These are phyloP conservation scores for Dione vanillae DNA, from an alignment of 2,888 invertebrate genomes.

Conservation along the genomic window DNA sequence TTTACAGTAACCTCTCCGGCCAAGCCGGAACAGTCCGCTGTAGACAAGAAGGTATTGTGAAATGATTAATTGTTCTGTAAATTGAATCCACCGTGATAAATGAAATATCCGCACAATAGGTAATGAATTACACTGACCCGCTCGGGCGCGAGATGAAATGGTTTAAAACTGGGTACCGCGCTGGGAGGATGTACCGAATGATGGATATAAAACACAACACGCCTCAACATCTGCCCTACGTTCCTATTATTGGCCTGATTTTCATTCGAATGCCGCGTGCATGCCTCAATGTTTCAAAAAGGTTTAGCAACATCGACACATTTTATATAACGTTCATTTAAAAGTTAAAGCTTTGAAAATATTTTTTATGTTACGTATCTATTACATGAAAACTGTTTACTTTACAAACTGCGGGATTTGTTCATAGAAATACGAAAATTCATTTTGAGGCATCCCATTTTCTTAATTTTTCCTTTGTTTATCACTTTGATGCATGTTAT, in stretches of 20 bases:
- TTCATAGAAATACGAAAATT: background rate
- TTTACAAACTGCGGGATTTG: background rate
- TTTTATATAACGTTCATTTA: background rate
- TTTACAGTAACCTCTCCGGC: constrained; percentile 43
- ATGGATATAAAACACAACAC: constrained; percentile 75
- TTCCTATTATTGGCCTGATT: constrained; percentile 22
- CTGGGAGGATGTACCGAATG: constrained; percentile 72
- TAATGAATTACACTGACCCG: constrained; percentile 83
- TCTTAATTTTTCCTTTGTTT: no score
- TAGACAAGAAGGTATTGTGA: constrained; percentile 81
- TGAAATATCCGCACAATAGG: constrained; percentile 84
- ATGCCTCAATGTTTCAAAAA: constrained; percentile 6
- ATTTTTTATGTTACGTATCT: background rate
- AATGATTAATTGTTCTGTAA: constrained; percentile 84
- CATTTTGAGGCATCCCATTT: background rate
- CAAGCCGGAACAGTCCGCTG: constrained; percentile 72
- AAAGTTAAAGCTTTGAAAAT: background rate
- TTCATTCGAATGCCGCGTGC: constrained; percentile 19
- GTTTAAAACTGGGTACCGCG: constrained; percentile 75
- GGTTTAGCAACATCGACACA: constrained; percentile 3
- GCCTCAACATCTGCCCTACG: constrained; percentile 69
- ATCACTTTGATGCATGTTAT: no score
- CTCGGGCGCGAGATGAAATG: constrained; percentile 80
- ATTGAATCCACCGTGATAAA: constrained; percentile 84
- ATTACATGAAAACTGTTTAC: background rate